These are phyloP conservation scores for Orgyia antiqua DNA, from an alignment of 2,888 invertebrate species.

Conservation along the genomic window DNA sequence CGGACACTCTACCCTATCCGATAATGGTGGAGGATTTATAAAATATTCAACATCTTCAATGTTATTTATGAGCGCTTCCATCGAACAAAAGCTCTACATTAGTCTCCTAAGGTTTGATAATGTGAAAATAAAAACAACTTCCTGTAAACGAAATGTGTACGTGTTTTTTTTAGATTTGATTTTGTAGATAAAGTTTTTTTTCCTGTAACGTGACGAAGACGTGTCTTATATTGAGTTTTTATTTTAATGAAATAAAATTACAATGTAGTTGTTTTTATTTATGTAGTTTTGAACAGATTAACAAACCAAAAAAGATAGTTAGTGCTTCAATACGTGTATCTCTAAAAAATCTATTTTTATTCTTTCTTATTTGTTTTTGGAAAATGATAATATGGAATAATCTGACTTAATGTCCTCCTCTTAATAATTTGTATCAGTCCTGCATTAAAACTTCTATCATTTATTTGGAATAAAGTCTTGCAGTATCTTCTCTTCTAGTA, in stretches of 20 bases:
- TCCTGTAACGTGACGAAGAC: background rate
- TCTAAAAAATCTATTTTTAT: no score
- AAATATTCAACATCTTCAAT: constrained; percentile 61
- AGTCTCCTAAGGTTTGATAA: constrained; percentile 33
- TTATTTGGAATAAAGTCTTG: no score
- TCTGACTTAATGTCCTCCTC: no score
- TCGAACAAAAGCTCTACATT: constrained; percentile 45
- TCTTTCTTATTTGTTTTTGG: no score
- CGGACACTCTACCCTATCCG: constrained; percentile 57
- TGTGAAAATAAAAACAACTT: constrained; percentile 28
- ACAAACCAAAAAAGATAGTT: no score
- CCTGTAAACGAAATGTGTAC: constrained; percentile 3
- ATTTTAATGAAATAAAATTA: background rate
- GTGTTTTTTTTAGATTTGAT: background rate
- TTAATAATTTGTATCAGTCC: no score
- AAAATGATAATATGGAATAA: no score
- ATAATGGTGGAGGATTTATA: constrained; percentile 60
- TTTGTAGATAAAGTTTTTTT: background rate
- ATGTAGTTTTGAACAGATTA: no score
- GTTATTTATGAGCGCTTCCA: constrained; percentile 59
- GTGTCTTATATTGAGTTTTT: background rate
- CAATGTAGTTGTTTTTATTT: background rate
- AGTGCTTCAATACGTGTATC: no score
- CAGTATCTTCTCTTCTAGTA: no score
- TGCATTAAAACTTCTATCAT: no score